Conservation (phyloP, 2,113 vertebrate genomes). For the Shinisaurus crocodilurus region DNA sequence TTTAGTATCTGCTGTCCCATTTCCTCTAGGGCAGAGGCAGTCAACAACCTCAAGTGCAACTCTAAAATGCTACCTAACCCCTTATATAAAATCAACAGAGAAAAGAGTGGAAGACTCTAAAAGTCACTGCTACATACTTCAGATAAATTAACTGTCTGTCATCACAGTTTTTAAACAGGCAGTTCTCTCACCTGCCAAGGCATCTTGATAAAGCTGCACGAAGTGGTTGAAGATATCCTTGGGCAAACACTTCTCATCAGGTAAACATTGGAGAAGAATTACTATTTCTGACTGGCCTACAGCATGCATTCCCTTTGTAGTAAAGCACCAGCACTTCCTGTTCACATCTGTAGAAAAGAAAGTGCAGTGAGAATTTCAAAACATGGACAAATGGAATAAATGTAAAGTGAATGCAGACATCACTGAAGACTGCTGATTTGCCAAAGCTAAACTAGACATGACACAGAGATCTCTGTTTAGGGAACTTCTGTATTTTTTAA, state of each 20-base stretch:
- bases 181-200: conserved; percentile 84
- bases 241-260: conserved; percentile 96
- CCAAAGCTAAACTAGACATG: not conserved
- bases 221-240: conserved; percentile 97
- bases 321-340: conserved; percentile 98
- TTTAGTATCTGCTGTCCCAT: not conserved
- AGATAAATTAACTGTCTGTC: not conserved
- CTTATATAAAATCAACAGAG: not conserved
- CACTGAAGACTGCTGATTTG: not conserved
- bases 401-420: not conserved
- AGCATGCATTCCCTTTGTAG: conserved; percentile 97
- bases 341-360: conserved; percentile 88
- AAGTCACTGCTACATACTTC: not conserved
- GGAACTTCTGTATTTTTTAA: not conserved
- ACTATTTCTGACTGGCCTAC: conserved; percentile 96
- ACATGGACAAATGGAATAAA: not conserved
- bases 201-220: conserved; percentile 96
- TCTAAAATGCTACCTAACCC: not conserved
- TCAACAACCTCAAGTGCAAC: not conserved
- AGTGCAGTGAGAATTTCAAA: not conserved
- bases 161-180: conserved; percentile 32
- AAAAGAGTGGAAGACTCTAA: not conserved
- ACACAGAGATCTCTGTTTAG: not conserved
- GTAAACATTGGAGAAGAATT: conserved; percentile 96
- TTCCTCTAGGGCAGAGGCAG: not conserved